phyloP scores from a whole-genome alignment of 2,797 vertebrate genomes.

The Eulemur mongoz region DNA sequence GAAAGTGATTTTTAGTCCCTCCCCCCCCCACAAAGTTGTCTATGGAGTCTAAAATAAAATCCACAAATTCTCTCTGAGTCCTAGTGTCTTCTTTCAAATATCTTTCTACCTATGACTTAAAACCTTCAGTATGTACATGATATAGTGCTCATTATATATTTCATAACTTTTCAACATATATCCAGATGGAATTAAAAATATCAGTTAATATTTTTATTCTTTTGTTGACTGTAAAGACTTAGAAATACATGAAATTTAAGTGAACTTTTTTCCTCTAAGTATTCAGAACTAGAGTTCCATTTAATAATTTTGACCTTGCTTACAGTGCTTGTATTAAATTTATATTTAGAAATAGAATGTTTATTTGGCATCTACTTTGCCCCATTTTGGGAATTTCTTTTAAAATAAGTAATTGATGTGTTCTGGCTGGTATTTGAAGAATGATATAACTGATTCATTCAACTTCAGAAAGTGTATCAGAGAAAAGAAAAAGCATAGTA shows the following conservation, averaged over 20 bases:
- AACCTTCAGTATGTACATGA: neutral
- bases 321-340: neutral
- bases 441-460: conserved; percentile 23
- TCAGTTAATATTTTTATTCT: neutral
- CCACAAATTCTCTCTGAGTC: neutral
- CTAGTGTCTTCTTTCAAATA: conserved; percentile 8
- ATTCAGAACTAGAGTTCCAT: neutral
- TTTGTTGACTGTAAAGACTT: neutral
- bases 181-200: neutral
- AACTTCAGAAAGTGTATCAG: conserved; percentile 32
- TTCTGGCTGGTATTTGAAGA: conserved; percentile 58
- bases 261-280: neutral
- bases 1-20: neutral
- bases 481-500: neutral
- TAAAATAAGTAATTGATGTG: conserved; percentile 48
- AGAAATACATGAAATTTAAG: neutral
- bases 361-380: conserved; percentile 45
- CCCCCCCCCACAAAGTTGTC: neutral
- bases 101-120: neutral
- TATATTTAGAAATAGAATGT: conserved; percentile 54
- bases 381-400: conserved; percentile 44
- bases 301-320: conserved; percentile 35
- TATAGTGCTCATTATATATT: neutral
- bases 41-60: neutral
- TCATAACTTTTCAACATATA: neutral